These are phyloP conservation scores for Chrysina gloriosa DNA, from an alignment of 2,888 invertebrate species.

Conservation along the genomic window DNA sequence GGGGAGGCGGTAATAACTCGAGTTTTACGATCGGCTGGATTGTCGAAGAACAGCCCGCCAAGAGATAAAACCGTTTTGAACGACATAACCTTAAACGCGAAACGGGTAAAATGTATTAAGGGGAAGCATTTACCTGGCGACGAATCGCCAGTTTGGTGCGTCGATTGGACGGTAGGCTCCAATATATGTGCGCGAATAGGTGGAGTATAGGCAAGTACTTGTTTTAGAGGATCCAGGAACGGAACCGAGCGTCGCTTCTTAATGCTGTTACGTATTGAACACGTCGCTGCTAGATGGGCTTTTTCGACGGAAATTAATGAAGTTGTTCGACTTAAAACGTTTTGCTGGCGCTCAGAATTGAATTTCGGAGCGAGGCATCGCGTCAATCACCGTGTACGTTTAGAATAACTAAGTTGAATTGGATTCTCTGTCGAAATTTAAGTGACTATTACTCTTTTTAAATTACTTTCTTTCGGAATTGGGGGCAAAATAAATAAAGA, in stretches of 20 bases:
- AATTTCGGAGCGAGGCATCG: slow-evolving; percentile 1
- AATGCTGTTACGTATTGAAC: slow-evolving; percentile 29
- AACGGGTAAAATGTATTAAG: slow-evolving; percentile 32
- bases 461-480: too few species aligned
- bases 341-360: slow-evolving; percentile 19
- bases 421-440: too few species aligned
- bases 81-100: slow-evolving; percentile 36
- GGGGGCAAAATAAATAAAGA: too few species aligned
- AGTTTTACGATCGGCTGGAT: slow-evolving; percentile 31
- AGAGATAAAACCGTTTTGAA: slow-evolving; percentile 34
- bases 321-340: slow-evolving; percentile 15
- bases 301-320: slow-evolving; percentile 21
- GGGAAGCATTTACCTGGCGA: slow-evolving; percentile 18
- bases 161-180: slow-evolving; percentile 13
- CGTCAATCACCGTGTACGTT: not conserved
- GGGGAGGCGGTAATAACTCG: slow-evolving; percentile 25
- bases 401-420: not conserved
- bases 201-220: slow-evolving; percentile 9
- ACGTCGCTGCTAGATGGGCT: slow-evolving; percentile 21
- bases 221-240: slow-evolving; percentile 6
- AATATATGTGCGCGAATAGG: not conserved
- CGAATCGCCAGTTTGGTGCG: slow-evolving; percentile 20
- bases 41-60: slow-evolving; percentile 33
- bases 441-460: too few species aligned
- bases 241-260: not conserved